A percentile compares a stretch with the other conserved stretches of the same genome.
Conservation (phyloP, 2,113 vertebrate genomes). For the Diadophis punctatus region DNA sequence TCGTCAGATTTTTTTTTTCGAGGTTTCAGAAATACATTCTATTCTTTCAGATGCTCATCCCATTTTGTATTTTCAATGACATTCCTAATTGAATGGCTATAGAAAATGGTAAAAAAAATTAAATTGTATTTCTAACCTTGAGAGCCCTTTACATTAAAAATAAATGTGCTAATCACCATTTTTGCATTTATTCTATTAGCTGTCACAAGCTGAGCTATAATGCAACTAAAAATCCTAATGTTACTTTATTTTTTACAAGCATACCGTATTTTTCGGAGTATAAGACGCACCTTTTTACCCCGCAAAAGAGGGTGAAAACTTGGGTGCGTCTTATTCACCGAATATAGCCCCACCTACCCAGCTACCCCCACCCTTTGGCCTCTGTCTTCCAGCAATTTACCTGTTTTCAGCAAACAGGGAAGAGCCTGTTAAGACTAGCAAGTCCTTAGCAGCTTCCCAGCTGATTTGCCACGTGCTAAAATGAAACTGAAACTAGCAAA, state of each 20-base stretch:
- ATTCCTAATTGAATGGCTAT: not conserved
- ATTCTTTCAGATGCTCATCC: not conserved
- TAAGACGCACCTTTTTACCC: too few relatives aligned
- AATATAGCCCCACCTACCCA: too few relatives aligned
- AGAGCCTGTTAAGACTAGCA: too few relatives aligned
- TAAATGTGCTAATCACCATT: not conserved
- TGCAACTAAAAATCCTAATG: not conserved
- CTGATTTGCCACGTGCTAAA: too few relatives aligned
- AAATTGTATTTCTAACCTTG: not conserved
- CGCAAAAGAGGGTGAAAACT: too few relatives aligned
- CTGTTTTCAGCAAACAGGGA: too few relatives aligned
- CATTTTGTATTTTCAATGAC: not conserved
- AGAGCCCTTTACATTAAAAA: not conserved
- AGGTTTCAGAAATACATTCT: not conserved
- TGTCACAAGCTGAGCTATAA: not conserved
- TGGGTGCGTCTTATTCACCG: too few relatives aligned
- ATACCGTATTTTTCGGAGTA: too few relatives aligned
- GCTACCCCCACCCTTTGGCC: too few relatives aligned
- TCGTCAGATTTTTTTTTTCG: not conserved
- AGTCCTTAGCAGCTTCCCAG: too few relatives aligned
- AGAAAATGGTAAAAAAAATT: not conserved
- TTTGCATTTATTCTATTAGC: not conserved
- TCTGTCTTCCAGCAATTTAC: too few relatives aligned
- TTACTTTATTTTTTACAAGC: not conserved
- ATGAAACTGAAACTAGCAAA: too few relatives aligned